Evolutionary conservation across 2,888 invertebrate genomes (phyloP).

Genomic region (Heteromyza rotundicornis): DNA sequence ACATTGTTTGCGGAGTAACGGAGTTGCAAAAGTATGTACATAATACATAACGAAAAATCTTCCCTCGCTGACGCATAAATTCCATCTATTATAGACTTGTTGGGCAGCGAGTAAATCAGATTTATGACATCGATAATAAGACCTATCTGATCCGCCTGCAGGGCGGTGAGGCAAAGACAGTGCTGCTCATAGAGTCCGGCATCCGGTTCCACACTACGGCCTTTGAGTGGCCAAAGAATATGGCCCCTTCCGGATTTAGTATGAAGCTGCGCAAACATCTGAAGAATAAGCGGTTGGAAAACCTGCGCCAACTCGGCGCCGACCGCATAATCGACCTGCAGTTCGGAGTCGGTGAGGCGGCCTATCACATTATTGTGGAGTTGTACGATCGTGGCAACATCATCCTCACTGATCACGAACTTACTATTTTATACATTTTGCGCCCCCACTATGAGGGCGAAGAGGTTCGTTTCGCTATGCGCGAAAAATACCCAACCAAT

Average conservation of each 20-base stretch:
- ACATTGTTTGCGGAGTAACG: conserved; percentile 86
- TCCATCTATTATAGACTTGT: conserved; percentile 70
- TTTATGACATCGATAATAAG: conserved; percentile 96
- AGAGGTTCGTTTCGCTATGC: conserved; percentile 86
- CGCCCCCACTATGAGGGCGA: conserved; percentile 92
- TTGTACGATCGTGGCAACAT: conserved; percentile 96
- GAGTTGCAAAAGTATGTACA: conserved; percentile 81
- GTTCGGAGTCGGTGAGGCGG: conserved; percentile 92
- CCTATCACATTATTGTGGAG: conserved; percentile 94
- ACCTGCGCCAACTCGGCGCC: conserved; percentile 82
- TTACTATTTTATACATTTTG: conserved; percentile 90
- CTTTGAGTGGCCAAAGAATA: conserved; percentile 99
- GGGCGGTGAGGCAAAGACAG: conserved; percentile 84
- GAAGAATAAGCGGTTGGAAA: conserved; percentile 91
- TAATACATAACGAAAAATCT: too few species aligned
- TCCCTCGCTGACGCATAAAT: too few species aligned
- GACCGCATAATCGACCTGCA: conserved; percentile 95
- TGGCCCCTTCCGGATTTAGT: conserved; percentile 92
- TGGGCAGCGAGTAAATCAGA: conserved; percentile 94
- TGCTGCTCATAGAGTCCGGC: conserved; percentile 93
- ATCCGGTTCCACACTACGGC: conserved; percentile 90
- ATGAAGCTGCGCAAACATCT: conserved; percentile 99
- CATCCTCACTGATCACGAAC: conserved; percentile 87
- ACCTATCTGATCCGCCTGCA: conserved; percentile 91
- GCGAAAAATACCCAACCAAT: conserved; percentile 87